Evolutionary conservation across 92 coral and sea anemone genomes (phyloP), one percentile per base, ranked within the genome.

Genomic region (Epizoanthus illoricatus): DNA sequence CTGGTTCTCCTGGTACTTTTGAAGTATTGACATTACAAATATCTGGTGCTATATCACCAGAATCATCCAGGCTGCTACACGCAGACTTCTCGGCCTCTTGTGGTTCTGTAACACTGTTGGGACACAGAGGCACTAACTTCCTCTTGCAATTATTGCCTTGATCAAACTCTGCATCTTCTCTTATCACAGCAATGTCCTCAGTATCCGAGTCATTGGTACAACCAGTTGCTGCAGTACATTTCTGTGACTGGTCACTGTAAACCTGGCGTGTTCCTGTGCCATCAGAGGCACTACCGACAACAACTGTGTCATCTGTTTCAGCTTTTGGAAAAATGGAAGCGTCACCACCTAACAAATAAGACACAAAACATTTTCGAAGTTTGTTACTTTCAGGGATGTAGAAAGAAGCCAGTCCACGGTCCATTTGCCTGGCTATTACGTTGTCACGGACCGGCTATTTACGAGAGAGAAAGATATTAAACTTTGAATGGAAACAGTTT

Each of bases 251-350:
- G 20, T 20, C 20, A 79, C 54, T 59, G 42, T 9, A 45, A n/a
- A 24, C 41, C 28, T 79, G 56, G 15, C 3, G 41, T 3, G 55
- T 58, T 65, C 80, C 24, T 75, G n/a, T 47, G 23, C 40, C 54
- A 55, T 57, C 6, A 13, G 58, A 43, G 43, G 3, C 42, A 23
- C 12, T 78, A 3, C 9, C 39, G 19, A 84, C 64, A 65, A 55
- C 52, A 28, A 71, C 61, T 54, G 89, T 91, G 57, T 86, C 92
- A 63, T 91, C 92, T 52, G 64, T 75, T 18, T 62, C 80, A 59
- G 87, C 89, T 81, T 93, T 96, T 6, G 99, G 99, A 65, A 96
- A 96, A 65, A 96, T 94, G 10, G 99, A 96, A 15, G 98, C 98
- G 88, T 96, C 99, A 74, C 99, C 99, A 90, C 99, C 99, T 96